Evolutionary conservation across 2,113 vertebrate genomes (phyloP).

Genomic region (Ameiurus melas): DNA sequence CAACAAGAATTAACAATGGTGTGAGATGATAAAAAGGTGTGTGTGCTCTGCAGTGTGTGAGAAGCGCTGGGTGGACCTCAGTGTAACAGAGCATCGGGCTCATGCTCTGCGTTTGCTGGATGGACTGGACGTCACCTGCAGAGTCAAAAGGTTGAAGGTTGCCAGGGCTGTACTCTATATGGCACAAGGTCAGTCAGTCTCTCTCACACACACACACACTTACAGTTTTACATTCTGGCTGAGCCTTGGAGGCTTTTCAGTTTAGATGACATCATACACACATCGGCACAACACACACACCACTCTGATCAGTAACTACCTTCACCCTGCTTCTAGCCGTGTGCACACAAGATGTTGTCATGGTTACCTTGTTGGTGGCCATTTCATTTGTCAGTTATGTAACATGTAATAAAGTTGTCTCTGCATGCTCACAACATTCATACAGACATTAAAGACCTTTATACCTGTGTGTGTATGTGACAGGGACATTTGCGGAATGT

Average conservation of each 20-base stretch:
- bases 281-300: background rate
- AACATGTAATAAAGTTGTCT: background rate
- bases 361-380: no score
- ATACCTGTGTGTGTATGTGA: background rate
- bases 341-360: background rate
- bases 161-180: slow-evolving; percentile 93
- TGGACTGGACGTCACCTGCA: slow-evolving; percentile 87
- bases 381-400: background rate
- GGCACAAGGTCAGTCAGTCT: slow-evolving; percentile 81
- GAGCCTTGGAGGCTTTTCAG: background rate
- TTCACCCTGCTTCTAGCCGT: background rate
- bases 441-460: background rate
- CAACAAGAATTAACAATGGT: background rate
- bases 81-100: slow-evolving; percentile 82
- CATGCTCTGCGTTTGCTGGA: slow-evolving; percentile 94
- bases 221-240: background rate
- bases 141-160: slow-evolving; percentile 87
- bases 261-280: background rate
- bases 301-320: background rate
- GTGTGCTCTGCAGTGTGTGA: slow-evolving; percentile 76
- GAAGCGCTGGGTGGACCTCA: slow-evolving; percentile 87
- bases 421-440: background rate
- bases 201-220: background rate
- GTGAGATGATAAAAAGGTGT: background rate
- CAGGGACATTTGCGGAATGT: slow-evolving; percentile 96